Evolutionary conservation across 2,797 vertebrate species (phyloP), one percentile per base, ranked within the genome.

Genomic region (Chelon labrosus): DNA sequence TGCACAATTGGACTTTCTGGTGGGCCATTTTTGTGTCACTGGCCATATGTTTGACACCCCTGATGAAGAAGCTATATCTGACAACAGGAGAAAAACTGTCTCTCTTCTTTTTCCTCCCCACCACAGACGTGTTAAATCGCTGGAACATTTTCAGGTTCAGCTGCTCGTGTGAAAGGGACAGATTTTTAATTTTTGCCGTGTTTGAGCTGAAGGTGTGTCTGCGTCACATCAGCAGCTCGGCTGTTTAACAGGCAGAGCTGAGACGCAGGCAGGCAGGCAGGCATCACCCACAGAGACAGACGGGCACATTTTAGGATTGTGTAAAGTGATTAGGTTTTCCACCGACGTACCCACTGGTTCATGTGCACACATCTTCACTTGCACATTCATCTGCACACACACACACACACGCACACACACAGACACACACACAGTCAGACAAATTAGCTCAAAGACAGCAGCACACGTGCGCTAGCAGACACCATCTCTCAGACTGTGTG

Each of bases 311-410:
- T 79, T 63, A 66, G 54, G 81, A 81, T 85, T 83, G 85, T 85
- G 84, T 86, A 86, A 88, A 79, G 71, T 81, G 75, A 81, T 88
- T 77, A 75, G 70, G 75, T 70, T 85, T 86, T 62, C 73, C 75
- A 59, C 76, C 65, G 46, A 51, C 69, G 62, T 61, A 65, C 69
- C 73, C 75, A 44, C 42, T 31, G 31, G 31, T 31, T 60, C 73
- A 80, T 64, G 62, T 70, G 72, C 31, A 4, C 49, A 13, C 50
- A 72, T 47, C 58, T 54, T 75, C 44, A 49, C 37, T 47, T 7
- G 37, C 46, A 27, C 2, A 65, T 25, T 63, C 64, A 70, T 22
- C 22, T 22, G 22, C 73, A 17, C 54, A 42, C 39, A 39, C 47
- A 57, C 70, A 59, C 46, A 62, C 17, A 53, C 46, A 56, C 25